Percentiles rank a stretch among this genome's conserved stretches.
These are phyloP conservation scores for Biston betularia DNA, from an alignment of 2,888 invertebrate species.

Conservation along the genomic window DNA sequence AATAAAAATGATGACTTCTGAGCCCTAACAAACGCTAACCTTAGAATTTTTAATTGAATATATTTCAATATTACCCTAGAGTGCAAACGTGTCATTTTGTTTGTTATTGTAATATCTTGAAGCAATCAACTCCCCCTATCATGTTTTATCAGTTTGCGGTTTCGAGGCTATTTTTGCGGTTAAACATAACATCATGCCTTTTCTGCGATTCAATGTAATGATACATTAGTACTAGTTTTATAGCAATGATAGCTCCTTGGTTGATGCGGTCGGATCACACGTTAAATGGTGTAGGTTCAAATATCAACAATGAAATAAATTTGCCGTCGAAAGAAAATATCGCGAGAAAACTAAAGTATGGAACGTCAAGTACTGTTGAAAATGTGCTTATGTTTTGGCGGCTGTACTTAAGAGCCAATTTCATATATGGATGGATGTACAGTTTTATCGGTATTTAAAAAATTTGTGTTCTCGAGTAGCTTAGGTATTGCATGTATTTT, in stretches of 20 bases:
- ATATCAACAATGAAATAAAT: too few species aligned
- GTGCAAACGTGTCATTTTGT: slow-evolving; percentile 3
- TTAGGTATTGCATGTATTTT: neutral
- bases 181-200: neutral
- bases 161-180: neutral
- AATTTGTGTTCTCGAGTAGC: neutral
- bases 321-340: too few species aligned
- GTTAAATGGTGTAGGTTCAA: too few species aligned
- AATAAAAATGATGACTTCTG: too few species aligned
- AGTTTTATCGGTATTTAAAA: too few species aligned
- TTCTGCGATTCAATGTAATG: neutral
- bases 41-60: neutral
- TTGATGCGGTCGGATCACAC: too few species aligned
- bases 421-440: too few species aligned
- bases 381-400: too few species aligned
- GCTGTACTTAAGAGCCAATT: too few species aligned
- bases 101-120: neutral
- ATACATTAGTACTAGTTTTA: neutral
- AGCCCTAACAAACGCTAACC: neutral
- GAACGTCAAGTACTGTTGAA: too few species aligned
- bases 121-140: neutral
- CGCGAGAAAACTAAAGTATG: too few species aligned
- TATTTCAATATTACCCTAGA: neutral
- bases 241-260: too few species aligned
- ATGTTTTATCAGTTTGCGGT: slow-evolving; percentile 1